Conservation (phyloP, 1,140 invertebrate species). For the Monomorium pharaonis region DNA sequence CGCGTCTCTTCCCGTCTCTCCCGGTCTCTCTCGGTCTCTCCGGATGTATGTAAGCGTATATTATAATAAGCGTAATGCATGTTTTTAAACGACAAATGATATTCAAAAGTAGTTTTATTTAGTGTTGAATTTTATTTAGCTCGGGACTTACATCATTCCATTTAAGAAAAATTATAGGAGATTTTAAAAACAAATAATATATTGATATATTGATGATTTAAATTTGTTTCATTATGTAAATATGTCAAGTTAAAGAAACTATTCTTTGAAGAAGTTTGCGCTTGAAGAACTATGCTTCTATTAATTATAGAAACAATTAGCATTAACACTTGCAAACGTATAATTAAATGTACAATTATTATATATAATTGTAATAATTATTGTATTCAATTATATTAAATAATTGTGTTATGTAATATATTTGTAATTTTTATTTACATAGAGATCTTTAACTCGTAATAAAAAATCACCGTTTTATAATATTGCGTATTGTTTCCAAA, state of each 20-base stretch:
- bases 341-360: neutral
- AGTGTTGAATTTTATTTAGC: too few species aligned
- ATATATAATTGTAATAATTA: neutral
- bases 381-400: neutral
- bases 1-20: too few species aligned
- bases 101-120: too few species aligned
- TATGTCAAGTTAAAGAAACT: neutral
- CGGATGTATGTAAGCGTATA: too few species aligned
- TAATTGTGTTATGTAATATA: neutral
- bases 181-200: neutral
- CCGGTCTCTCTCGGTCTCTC: too few species aligned
- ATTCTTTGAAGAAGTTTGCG: neutral
- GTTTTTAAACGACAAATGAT: too few species aligned
- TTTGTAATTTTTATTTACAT: neutral
- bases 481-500: neutral
- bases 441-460: neutral
- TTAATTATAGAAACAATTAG: neutral
- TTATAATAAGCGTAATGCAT: too few species aligned
- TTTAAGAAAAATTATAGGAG: neutral
- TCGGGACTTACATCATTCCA: neutral
- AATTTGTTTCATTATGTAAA: neutral
- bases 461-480: neutral
- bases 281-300: neutral
- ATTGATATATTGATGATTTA: neutral
- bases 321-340: neutral